These are phyloP conservation scores for Paralinhomoeus sp. DNA, from an alignment of 2,888 invertebrate species.

Conservation along the genomic window DNA sequence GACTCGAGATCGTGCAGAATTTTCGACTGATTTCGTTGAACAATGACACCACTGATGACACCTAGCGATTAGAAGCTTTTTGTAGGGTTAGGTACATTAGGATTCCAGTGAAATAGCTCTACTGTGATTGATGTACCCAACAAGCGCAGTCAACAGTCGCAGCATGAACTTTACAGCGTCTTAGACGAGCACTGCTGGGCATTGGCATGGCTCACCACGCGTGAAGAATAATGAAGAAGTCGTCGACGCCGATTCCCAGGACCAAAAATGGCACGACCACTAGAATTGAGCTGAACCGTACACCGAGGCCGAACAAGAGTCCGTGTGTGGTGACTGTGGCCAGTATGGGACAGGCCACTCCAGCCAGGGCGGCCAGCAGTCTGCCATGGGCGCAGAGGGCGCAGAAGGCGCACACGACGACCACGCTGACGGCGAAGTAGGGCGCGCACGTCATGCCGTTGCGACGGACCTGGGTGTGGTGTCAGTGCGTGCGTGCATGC, in stretches of 20 bases:
- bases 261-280: constrained; percentile 18
- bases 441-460: constrained; percentile 15
- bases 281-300: constrained; percentile 15
- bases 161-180: too few relatives aligned
- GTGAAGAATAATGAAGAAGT: constrained; percentile 17
- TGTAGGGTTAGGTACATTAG: too few relatives aligned
- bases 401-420: constrained; percentile 11
- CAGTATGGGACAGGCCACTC: constrained; percentile 6
- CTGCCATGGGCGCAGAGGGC: background rate
- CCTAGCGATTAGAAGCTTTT: too few relatives aligned
- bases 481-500: too few relatives aligned
- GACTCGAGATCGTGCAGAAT: too few relatives aligned
- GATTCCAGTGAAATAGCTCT: too few relatives aligned
- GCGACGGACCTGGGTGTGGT: constrained; percentile 9
- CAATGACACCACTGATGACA: too few relatives aligned
- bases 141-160: too few relatives aligned
- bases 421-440: constrained; percentile 12
- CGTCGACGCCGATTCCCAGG: constrained; percentile 15
- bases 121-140: too few relatives aligned
- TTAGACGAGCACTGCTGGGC: too few relatives aligned
- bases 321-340: constrained; percentile 8
- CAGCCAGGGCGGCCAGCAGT: constrained; percentile 13
- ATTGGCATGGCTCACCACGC: constrained; percentile 14
- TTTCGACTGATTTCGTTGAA: too few relatives aligned
- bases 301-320: constrained; percentile 11